These are phyloP conservation scores for Chouioia cunea DNA, from an alignment of 2,888 invertebrate genomes.

Conservation along the genomic window DNA sequence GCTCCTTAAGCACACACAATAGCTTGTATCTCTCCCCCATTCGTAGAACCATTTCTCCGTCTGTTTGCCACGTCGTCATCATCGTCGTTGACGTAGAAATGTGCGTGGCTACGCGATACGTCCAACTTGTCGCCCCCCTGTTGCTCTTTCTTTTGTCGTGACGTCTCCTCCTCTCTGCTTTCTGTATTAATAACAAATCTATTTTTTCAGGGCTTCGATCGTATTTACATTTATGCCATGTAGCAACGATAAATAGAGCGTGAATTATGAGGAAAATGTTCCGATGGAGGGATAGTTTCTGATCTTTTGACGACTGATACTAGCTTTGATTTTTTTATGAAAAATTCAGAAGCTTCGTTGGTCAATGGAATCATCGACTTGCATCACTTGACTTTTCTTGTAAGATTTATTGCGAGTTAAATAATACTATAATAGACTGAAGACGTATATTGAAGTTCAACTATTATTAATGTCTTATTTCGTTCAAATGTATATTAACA, in stretches of 20 bases:
- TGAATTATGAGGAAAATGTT: constrained; percentile 41
- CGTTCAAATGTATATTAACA: no score
- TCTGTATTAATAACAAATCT: constrained; percentile 47
- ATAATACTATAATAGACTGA: no score
- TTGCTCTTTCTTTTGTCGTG: constrained; percentile 26
- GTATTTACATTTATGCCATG: constrained; percentile 40
- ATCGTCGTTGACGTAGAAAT: constrained; percentile 49
- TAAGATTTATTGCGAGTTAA: no score
- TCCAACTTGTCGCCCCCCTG: not conserved
- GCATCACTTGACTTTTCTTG: not conserved
- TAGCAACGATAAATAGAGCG: constrained; percentile 34
- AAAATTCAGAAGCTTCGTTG: constrained; percentile 13
- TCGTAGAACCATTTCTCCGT: constrained; percentile 44
- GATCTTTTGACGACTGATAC: constrained; percentile 8
- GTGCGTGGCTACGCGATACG: constrained; percentile 27
- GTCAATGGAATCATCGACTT: constrained; percentile 6
- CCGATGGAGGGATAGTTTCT: constrained; percentile 10
- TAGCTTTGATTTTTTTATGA: constrained; percentile 16
- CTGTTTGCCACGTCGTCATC: constrained; percentile 27
- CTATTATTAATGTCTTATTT: no score
- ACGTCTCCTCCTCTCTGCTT: not conserved
- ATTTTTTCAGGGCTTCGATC: constrained; percentile 40
- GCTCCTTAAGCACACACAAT: constrained; percentile 35
- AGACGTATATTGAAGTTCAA: no score
- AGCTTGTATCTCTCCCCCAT: constrained; percentile 28